These are phyloP conservation scores for Hippopotamus amphibius DNA, from an alignment of 2,113 vertebrate genomes.

Conservation along the genomic window DNA sequence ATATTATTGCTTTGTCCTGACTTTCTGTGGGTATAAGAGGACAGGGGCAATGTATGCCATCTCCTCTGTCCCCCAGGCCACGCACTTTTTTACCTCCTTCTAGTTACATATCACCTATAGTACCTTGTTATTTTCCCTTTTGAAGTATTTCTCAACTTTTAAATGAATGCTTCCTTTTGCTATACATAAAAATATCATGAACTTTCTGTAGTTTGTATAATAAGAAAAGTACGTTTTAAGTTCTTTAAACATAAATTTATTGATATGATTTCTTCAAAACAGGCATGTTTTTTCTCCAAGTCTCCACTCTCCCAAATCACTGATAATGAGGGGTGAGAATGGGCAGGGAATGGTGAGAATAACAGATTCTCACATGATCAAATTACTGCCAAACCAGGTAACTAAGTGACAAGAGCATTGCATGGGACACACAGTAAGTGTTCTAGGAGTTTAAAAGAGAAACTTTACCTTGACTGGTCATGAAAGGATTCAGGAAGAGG, in stretches of 20 bases:
- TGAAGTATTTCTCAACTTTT: neutral
- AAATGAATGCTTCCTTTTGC: neutral
- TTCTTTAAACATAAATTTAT: neutral
- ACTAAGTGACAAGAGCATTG: neutral
- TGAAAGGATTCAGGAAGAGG: slow-evolving; percentile 10
- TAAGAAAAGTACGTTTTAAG: neutral
- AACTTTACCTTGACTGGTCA: neutral
- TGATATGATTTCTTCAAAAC: neutral
- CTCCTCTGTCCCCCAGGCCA: neutral
- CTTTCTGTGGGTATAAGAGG: neutral
- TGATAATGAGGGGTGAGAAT: neutral
- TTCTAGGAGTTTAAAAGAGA: neutral
- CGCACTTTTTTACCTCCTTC: neutral
- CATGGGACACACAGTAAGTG: neutral
- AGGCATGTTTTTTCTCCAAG: neutral
- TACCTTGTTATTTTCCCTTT: neutral
- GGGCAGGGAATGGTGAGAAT: neutral
- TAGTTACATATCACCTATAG: neutral
- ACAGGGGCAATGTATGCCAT: neutral
- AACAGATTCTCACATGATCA: neutral
- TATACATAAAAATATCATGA: neutral
- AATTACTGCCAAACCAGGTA: neutral
- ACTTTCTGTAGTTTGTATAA: neutral
- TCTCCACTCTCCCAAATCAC: neutral
- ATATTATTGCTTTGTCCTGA: neutral